Percentiles rank a stretch among this genome's conserved stretches.
These are phyloP conservation scores for Pholis gunnellus DNA, from an alignment of 2,113 vertebrate genomes.

Conservation along the genomic window DNA sequence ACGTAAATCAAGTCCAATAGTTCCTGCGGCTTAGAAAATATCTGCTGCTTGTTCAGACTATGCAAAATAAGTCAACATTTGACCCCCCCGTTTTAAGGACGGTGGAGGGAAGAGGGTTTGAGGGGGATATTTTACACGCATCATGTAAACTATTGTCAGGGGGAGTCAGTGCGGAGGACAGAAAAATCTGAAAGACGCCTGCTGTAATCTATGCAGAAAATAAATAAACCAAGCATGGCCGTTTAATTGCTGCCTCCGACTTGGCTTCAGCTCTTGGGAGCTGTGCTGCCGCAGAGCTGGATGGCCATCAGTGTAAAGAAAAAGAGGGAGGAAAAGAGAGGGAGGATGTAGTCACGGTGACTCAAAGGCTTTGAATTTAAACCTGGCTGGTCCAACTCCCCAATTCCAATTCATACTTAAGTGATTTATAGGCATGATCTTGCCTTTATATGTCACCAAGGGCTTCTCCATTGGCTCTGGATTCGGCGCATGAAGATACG, in stretches of 20 bases:
- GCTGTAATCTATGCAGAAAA: slow-evolving; percentile 57
- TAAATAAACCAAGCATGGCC: slow-evolving; percentile 71
- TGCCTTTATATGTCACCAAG: slow-evolving; percentile 25
- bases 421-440: slow-evolving; percentile 49
- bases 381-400: not conserved
- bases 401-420: slow-evolving; percentile 32
- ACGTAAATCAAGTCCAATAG: slow-evolving; percentile 50
- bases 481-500: slow-evolving; percentile 38
- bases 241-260: slow-evolving; percentile 73
- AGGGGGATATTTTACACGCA: slow-evolving; percentile 52
- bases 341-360: slow-evolving; percentile 4
- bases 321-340: not conserved
- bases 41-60: slow-evolving; percentile 39
- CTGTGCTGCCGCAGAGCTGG: slow-evolving; percentile 57
- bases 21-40: slow-evolving; percentile 37
- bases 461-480: slow-evolving; percentile 20
- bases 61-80: slow-evolving; percentile 42
- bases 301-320: slow-evolving; percentile 48
- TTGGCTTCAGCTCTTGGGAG: slow-evolving; percentile 47
- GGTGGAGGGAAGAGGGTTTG: not conserved
- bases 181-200: slow-evolving; percentile 45
- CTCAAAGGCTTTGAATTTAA: slow-evolving; percentile 24
- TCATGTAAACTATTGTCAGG: slow-evolving; percentile 63
- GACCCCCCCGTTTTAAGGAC: slow-evolving; percentile 28
- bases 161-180: slow-evolving; percentile 19